Evolutionary conservation across 2,888 invertebrate species (phyloP).

Genomic region (Masnerella sp.): DNA sequence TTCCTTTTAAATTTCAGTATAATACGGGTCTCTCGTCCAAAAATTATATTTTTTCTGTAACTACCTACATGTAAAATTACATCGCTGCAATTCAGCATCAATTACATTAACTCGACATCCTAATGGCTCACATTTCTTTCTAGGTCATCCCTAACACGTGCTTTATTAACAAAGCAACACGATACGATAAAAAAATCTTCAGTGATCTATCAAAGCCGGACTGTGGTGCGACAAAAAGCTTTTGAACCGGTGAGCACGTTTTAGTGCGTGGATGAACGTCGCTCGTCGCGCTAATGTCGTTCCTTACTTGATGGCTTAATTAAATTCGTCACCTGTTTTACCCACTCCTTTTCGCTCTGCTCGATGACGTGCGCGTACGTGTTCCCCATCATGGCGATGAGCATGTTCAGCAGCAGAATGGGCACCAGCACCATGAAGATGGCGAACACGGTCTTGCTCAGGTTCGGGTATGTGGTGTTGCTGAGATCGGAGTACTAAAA

Average conservation of each 20-base stretch:
- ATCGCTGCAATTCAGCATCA: too few species aligned
- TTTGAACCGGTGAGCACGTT: slow-evolving; percentile 13
- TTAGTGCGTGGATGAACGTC: slow-evolving; percentile 23
- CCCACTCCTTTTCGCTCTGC: slow-evolving; percentile 99
- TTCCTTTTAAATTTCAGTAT: too few species aligned
- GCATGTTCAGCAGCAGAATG: slow-evolving; percentile 95
- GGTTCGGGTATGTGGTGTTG: slow-evolving; percentile 92
- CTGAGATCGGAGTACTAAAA: slow-evolving; percentile 94
- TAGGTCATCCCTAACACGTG: too few species aligned
- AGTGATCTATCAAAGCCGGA: slow-evolving; percentile 16
- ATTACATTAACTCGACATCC: too few species aligned
- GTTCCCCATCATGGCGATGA: slow-evolving; percentile 99
- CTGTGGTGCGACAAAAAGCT: slow-evolving; percentile 16
- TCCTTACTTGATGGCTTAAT: slow-evolving; percentile 41
- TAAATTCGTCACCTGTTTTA: slow-evolving; percentile 86
- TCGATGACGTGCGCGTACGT: slow-evolving; percentile 98
- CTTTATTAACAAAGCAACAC: too few species aligned
- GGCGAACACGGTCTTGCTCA: slow-evolving; percentile 97
- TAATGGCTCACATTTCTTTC: too few species aligned
- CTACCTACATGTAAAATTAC: too few species aligned
- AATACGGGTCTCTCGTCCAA: too few species aligned
- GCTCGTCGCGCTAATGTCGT: slow-evolving; percentile 29
- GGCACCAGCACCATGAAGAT: slow-evolving; percentile 99
- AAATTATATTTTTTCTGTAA: too few species aligned
- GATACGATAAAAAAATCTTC: slow-evolving; percentile 18